Conservation (phyloP, 2,888 invertebrate genomes). For the Fragum fragum region DNA sequence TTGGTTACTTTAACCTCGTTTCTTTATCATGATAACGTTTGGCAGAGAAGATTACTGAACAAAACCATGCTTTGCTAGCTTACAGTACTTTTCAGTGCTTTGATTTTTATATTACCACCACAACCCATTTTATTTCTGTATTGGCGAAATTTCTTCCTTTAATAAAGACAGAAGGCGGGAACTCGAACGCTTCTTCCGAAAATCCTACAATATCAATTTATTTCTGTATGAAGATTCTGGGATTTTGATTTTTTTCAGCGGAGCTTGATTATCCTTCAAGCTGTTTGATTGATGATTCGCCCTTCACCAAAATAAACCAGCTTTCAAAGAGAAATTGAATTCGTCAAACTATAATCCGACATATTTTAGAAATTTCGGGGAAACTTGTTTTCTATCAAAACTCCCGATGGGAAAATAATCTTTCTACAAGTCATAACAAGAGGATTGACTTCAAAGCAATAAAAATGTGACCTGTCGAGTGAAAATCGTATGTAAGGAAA, state of each 20-base stretch:
- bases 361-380: constrained; percentile 2
- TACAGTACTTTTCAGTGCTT: no score
- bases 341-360: constrained; percentile 6
- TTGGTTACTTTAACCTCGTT: no score
- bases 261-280: constrained; percentile 1
- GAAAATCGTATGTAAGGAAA: no score
- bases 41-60: no score
- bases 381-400: not conserved
- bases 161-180: no score
- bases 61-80: no score
- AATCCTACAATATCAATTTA: not conserved
- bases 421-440: not conserved
- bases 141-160: no score
- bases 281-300: constrained; percentile 3
- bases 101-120: no score
- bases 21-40: no score
- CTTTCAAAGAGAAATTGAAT: constrained; percentile 6
- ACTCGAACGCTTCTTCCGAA: not conserved
- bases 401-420: not conserved
- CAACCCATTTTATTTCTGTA: no score
- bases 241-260: not conserved
- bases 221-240: not conserved
- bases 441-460: not conserved
- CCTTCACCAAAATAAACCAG: constrained; percentile 4
- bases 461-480: no score